These are phyloP conservation scores for Cacatua alba DNA, from an alignment of 2,113 vertebrate species.

Conservation along the genomic window DNA sequence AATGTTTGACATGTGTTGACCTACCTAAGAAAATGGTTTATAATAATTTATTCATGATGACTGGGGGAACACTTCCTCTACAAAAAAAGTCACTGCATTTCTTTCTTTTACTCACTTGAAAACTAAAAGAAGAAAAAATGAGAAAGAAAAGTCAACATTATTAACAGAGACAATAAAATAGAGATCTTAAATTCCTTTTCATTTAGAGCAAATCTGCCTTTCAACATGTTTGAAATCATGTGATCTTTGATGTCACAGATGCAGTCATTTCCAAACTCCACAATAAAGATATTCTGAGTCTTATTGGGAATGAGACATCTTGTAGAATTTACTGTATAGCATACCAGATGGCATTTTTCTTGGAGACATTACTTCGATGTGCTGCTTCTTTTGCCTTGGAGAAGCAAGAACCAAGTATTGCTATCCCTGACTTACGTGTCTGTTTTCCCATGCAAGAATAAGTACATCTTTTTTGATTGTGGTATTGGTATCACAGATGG, in stretches of 20 bases:
- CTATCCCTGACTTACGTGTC: neutral
- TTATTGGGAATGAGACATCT: conserved; percentile 39
- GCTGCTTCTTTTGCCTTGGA: conserved; percentile 38
- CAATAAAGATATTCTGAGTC: conserved; percentile 39
- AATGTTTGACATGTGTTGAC: neutral
- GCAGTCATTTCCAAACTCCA: neutral
- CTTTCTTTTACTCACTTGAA: neutral
- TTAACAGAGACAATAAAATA: neutral
- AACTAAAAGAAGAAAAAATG: neutral
- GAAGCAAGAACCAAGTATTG: conserved; percentile 3
- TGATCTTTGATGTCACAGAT: conserved; percentile 15
- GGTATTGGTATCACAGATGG: neutral
- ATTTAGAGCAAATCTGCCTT: conserved; percentile 20
- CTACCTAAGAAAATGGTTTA: neutral
- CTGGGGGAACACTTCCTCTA: neutral
- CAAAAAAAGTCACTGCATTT: neutral
- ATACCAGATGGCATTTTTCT: conserved; percentile 57
- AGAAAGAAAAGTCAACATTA: neutral
- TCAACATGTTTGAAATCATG: neutral
- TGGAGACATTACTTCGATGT: conserved; percentile 23
- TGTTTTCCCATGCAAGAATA: neutral
- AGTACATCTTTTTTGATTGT: neutral
- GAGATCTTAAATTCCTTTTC: neutral
- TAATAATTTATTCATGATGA: neutral
- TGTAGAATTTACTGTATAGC: conserved; percentile 24